These are phyloP conservation scores for Saxidomus purpurata DNA, from an alignment of 1,140 invertebrate species.

Conservation along the genomic window DNA sequence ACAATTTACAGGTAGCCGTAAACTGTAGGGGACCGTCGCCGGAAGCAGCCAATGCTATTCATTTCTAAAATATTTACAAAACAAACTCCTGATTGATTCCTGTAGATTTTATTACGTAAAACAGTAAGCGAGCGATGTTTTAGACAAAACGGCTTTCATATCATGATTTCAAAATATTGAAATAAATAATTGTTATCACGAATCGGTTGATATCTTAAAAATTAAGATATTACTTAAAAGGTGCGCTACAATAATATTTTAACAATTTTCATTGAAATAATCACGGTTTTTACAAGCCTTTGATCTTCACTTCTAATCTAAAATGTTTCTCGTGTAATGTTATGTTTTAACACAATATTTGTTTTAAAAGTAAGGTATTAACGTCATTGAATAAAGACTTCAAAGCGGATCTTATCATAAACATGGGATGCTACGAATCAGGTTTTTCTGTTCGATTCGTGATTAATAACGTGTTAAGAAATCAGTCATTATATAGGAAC, in stretches of 20 bases:
- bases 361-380: slow-evolving; percentile 32
- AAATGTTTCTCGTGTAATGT: slow-evolving; percentile 33
- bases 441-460: slow-evolving; percentile 9
- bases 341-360: slow-evolving; percentile 30
- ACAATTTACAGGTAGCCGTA: no score
- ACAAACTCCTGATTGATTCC: neutral
- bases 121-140: neutral
- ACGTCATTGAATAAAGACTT: slow-evolving; percentile 13
- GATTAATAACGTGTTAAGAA: slow-evolving; percentile 21
- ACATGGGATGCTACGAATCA: neutral
- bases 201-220: neutral
- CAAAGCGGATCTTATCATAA: slow-evolving; percentile 27
- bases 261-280: slow-evolving; percentile 52
- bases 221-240: neutral
- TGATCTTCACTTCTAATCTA: slow-evolving; percentile 37
- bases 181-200: slow-evolving; percentile 10
- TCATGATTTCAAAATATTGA: neutral
- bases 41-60: no score
- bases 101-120: neutral
- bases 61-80: neutral
- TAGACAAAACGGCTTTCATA: neutral
- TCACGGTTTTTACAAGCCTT: slow-evolving; percentile 24
- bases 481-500: neutral
- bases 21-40: no score
- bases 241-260: slow-evolving; percentile 6